These are phyloP conservation scores for Alces alces DNA, from an alignment of 2,113 vertebrate genomes.

Conservation along the genomic window DNA sequence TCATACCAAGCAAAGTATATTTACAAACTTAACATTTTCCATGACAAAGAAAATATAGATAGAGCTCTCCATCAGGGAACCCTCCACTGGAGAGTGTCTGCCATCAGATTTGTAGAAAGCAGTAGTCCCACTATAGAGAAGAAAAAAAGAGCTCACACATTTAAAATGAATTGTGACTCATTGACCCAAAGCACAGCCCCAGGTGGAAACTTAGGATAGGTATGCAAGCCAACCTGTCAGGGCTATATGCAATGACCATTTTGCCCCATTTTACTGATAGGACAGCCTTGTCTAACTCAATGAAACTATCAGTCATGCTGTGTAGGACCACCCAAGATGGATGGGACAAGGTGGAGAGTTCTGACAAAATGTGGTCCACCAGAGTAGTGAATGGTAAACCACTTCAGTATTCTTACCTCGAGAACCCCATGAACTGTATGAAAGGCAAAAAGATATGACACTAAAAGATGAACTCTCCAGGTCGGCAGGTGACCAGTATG, in stretches of 20 bases:
- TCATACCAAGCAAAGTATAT: neutral
- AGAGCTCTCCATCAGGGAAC: neutral
- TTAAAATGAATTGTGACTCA: neutral
- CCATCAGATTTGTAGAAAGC: neutral
- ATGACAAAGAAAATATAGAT: neutral
- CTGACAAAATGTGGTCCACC: neutral
- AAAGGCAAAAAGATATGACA: neutral
- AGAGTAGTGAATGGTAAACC: neutral
- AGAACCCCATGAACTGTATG: neutral
- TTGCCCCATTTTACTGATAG: neutral
- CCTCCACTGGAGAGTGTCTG: neutral
- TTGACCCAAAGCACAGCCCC: neutral
- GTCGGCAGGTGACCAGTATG: neutral
- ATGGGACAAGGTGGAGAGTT: neutral
- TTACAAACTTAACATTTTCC: neutral
- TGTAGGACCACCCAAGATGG: neutral
- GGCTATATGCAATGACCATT: neutral
- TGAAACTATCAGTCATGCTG: neutral
- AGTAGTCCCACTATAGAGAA: neutral
- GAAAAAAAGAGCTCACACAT: neutral
- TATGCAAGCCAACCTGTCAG: neutral
- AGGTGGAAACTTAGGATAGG: neutral
- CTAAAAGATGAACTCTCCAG: neutral
- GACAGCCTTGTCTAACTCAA: neutral
- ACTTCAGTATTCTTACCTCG: neutral